Evolutionary conservation across 2,113 vertebrate species (phyloP).

Genomic region (Istiophorus platypterus): DNA sequence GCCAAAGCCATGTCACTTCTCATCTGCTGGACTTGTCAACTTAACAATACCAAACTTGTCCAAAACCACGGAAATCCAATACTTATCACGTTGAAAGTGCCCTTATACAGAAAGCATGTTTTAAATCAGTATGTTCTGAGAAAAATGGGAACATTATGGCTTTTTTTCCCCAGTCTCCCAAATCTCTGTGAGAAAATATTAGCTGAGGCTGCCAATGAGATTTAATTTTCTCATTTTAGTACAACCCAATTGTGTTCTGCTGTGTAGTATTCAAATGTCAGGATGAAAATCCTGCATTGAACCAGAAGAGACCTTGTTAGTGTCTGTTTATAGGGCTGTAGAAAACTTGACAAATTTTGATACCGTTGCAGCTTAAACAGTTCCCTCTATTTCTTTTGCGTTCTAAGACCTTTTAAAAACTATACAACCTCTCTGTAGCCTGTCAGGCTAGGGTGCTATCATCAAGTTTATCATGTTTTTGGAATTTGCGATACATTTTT

Average conservation of each 20-base stretch:
- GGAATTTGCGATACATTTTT: conserved; percentile 26
- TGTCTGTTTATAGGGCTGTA: not conserved
- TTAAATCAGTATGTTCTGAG: not conserved
- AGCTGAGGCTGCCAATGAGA: not conserved
- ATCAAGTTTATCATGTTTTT: not conserved
- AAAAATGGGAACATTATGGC: not conserved
- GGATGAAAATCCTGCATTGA: conserved; percentile 20
- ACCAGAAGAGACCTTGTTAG: not conserved
- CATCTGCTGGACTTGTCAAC: not conserved
- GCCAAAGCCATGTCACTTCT: conserved; percentile 1
- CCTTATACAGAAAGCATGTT: conserved; percentile 1
- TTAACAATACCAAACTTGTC: not conserved
- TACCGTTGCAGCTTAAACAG: not conserved
- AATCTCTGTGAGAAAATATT: conserved; percentile 1
- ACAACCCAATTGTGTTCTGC: not conserved
- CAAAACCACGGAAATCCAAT: conserved; percentile 1
- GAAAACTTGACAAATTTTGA: not conserved
- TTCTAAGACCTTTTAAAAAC: not conserved
- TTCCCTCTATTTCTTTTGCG: not conserved
- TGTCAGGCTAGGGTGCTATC: not conserved
- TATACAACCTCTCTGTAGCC: not conserved
- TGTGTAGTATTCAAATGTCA: not conserved
- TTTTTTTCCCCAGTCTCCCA: not conserved
- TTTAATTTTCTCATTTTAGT: not conserved
- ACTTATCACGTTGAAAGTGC: not conserved